Evolutionary conservation across 2,113 vertebrate species (phyloP).

Genomic region (Lipophrys pholis): DNA sequence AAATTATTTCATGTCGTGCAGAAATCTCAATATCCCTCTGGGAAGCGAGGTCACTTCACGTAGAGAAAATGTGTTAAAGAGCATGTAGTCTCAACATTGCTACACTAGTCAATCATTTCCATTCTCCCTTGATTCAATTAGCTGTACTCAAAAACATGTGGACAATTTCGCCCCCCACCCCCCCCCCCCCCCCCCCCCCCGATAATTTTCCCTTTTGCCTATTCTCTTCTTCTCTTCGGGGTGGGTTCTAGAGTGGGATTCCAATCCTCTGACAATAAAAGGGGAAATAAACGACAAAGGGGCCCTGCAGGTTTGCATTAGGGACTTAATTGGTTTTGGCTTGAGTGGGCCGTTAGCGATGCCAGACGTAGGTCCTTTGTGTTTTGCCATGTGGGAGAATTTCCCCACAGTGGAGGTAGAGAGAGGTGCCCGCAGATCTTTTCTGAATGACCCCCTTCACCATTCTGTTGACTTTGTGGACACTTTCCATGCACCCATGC

Average conservation of each 20-base stretch:
- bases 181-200: conserved; percentile 52
- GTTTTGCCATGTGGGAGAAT: conserved; percentile 80
- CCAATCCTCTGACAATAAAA: conserved; percentile 84
- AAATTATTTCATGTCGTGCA: conserved; percentile 48
- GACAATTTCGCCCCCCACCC: conserved; percentile 71
- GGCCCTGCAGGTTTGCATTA: conserved; percentile 86
- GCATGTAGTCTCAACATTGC: conserved; percentile 54
- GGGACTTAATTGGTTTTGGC: conserved; percentile 85
- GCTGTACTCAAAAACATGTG: conserved; percentile 70
- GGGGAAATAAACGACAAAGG: conserved; percentile 83
- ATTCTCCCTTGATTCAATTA: conserved; percentile 76
- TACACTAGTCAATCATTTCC: conserved; percentile 72
- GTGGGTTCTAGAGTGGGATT: conserved; percentile 78
- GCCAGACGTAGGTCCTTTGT: conserved; percentile 77
- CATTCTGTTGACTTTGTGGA: neutral
- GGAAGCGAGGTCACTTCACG: conserved; percentile 41
- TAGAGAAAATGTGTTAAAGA: conserved; percentile 64
- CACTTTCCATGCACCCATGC: neutral
- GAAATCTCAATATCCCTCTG: conserved; percentile 48
- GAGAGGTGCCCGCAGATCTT: conserved; percentile 51
- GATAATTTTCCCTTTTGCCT: conserved; percentile 65
- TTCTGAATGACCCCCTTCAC: conserved; percentile 51
- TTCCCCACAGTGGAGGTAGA: conserved; percentile 64
- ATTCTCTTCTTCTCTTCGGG: conserved; percentile 64
- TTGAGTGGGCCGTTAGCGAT: conserved; percentile 70